Percentiles rank a stretch among this genome's conserved stretches.
Conservation (phyloP, 2,888 invertebrate species). For the Mythimna loreyi region DNA sequence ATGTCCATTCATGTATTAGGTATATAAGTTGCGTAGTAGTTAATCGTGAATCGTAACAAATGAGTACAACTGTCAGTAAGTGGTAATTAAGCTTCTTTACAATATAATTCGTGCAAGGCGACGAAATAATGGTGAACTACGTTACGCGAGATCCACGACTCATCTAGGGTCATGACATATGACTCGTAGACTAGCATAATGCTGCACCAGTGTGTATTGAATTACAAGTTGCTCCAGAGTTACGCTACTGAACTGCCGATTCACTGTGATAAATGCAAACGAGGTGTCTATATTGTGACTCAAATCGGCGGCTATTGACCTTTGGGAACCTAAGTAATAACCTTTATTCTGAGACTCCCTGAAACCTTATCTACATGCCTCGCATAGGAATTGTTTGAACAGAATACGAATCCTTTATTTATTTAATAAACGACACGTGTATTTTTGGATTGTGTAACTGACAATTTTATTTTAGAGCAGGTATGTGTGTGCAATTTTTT, state of each 20-base stretch:
- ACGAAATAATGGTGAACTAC: too few species aligned
- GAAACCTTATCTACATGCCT: constrained; percentile 30
- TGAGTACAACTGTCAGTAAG: too few species aligned
- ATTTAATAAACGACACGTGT: neutral
- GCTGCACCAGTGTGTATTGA: too few species aligned
- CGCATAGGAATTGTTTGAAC: constrained; percentile 29
- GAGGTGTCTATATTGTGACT: constrained; percentile 43
- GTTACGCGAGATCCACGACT: too few species aligned
- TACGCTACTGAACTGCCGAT: constrained; percentile 5
- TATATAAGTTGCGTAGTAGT: too few species aligned
- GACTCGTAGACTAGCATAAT: too few species aligned
- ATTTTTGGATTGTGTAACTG: neutral
- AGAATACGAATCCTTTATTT: constrained; percentile 23
- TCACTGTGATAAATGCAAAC: constrained; percentile 37
- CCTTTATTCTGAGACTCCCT: constrained; percentile 23
- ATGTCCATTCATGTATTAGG: too few species aligned
- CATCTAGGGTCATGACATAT: too few species aligned
- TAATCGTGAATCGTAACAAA: too few species aligned
- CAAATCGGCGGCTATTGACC: constrained; percentile 45
- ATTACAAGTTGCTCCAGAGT: neutral
- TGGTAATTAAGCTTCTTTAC: too few species aligned
- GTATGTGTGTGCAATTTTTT: too few species aligned
- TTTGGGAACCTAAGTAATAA: constrained; percentile 37
- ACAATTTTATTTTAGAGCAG: neutral
- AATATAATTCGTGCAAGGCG: too few species aligned